Conservation (phyloP, 2,888 invertebrate species). For the Tetranychus truncatus region DNA sequence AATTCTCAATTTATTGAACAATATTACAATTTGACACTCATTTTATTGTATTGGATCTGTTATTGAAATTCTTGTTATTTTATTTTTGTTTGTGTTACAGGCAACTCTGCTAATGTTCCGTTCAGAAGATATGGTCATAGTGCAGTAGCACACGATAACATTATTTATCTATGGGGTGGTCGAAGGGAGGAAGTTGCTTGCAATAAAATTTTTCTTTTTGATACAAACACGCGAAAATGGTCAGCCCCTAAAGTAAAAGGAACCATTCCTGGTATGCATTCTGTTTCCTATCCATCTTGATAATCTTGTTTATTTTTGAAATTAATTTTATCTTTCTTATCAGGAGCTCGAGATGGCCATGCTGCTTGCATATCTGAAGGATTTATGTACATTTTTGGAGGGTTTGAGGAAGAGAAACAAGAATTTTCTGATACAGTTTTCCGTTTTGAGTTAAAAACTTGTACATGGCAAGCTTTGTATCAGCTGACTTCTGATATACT, state of each 20-base stretch:
- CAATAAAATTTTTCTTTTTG: neutral
- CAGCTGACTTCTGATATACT: slow-evolving; percentile 45
- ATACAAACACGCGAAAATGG: neutral
- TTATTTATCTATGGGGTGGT: slow-evolving; percentile 62
- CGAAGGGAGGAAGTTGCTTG: neutral
- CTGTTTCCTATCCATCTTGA: neutral
- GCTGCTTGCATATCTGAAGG: slow-evolving; percentile 60
- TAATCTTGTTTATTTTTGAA: neutral
- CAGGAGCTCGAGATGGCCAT: slow-evolving; percentile 62
- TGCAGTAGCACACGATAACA: slow-evolving; percentile 56
- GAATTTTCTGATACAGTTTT: slow-evolving; percentile 42
- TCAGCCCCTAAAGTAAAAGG: neutral
- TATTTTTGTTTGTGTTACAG: neutral
- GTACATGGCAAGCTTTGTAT: slow-evolving; percentile 45
- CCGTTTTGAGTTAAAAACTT: neutral
- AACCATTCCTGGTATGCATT: neutral
- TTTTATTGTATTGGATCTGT: neutral
- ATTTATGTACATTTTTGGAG: slow-evolving; percentile 74
- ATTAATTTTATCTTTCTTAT: too few relatives aligned
- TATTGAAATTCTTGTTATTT: too few relatives aligned
- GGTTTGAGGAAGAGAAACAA: slow-evolving; percentile 65
- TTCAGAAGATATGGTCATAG: slow-evolving; percentile 81
- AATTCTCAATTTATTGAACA: neutral
- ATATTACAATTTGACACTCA: neutral
- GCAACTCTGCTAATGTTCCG: slow-evolving; percentile 34